Evolutionary conservation across 23 tunicate genomes (phyloP).

Genomic region (Halocynthia aurantium): DNA sequence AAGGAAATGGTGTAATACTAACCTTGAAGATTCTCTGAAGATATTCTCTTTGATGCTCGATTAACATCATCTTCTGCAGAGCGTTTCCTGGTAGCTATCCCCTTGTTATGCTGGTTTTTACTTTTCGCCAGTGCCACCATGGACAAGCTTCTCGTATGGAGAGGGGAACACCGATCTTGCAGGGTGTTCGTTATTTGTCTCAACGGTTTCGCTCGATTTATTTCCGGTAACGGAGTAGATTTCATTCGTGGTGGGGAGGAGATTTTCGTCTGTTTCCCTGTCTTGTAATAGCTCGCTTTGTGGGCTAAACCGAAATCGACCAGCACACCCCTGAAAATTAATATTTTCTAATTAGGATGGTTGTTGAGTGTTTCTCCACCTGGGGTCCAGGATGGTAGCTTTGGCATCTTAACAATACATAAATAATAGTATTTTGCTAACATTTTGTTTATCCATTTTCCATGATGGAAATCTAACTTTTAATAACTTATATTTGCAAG

Average conservation of each 20-base stretch:
- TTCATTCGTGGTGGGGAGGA: constrained; percentile 1
- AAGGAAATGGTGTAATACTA: too few relatives aligned
- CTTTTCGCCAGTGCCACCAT: constrained; percentile 29
- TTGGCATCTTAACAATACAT: too few relatives aligned
- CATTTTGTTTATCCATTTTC: too few relatives aligned
- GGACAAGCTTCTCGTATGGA: constrained; percentile 1
- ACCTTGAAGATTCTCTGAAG: background rate
- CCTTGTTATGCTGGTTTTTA: background rate
- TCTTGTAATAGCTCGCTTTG: constrained; percentile 6
- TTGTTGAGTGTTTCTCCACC: too few relatives aligned
- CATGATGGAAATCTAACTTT: too few relatives aligned
- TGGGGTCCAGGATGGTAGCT: too few relatives aligned
- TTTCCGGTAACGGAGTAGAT: background rate
- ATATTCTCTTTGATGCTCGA: background rate
- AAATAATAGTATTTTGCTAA: too few relatives aligned
- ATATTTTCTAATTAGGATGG: too few relatives aligned
- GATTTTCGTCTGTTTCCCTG: background rate
- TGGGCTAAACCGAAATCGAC: constrained; percentile 92
- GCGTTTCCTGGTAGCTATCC: constrained; percentile 4
- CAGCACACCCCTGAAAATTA: constrained; percentile 49
- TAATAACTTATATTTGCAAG: too few relatives aligned
- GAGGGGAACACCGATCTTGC: background rate
- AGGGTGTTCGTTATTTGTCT: constrained; percentile 2
- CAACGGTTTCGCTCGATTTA: background rate
- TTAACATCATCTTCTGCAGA: background rate